Conservation (phyloP, 2,797 vertebrate genomes). For the Paratrypauchen microcephalus region DNA sequence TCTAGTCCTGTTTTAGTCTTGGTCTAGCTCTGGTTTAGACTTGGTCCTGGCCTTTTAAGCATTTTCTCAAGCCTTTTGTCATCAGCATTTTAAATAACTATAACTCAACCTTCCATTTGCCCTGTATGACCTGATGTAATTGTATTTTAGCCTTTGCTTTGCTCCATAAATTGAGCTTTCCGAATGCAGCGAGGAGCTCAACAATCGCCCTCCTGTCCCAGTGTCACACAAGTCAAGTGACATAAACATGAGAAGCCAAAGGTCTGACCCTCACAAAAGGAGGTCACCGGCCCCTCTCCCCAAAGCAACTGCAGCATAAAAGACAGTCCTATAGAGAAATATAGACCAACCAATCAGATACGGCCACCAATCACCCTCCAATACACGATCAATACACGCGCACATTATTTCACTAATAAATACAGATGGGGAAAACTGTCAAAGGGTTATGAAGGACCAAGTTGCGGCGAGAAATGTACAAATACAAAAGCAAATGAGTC, state of each 20-base stretch:
- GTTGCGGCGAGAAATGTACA: background rate
- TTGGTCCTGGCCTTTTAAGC: background rate
- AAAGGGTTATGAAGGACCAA: background rate
- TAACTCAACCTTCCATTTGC: background rate
- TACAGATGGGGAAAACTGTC: background rate
- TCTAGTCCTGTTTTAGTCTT: too few relatives aligned
- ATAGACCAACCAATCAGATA: background rate
- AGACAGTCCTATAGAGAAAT: background rate
- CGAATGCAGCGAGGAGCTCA: slow-evolving; percentile 8
- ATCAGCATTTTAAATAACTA: background rate
- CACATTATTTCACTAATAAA: background rate
- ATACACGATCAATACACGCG: background rate
- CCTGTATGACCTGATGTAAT: background rate
- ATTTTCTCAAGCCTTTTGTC: background rate
- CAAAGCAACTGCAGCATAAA: background rate
- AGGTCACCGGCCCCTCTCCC: slow-evolving; percentile 1
- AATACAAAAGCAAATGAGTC: background rate
- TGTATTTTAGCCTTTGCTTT: background rate
- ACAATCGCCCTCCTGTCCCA: slow-evolving; percentile 16
- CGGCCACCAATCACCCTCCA: background rate
- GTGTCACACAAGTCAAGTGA: slow-evolving; percentile 19
- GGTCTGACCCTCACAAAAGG: slow-evolving; percentile 12
- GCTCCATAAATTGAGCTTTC: background rate
- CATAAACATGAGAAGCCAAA: slow-evolving; percentile 17
- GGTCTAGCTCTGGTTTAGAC: too few relatives aligned